These are phyloP conservation scores for Cydia strobilella DNA, from an alignment of 1,140 invertebrate genomes.

Conservation along the genomic window DNA sequence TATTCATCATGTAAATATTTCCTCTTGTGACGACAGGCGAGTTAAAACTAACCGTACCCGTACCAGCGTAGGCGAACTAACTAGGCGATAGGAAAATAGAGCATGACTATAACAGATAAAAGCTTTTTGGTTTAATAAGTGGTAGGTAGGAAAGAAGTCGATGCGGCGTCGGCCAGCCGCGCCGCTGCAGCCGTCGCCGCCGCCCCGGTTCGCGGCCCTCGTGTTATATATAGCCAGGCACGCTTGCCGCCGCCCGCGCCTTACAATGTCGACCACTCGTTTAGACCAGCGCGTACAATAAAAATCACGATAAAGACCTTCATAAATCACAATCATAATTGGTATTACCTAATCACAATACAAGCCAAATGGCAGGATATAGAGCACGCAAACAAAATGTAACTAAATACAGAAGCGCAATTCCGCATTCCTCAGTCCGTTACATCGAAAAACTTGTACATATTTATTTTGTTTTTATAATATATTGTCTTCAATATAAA, in stretches of 20 bases:
- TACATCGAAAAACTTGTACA: neutral
- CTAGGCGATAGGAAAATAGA: neutral
- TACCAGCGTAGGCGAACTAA: neutral
- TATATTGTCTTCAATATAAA: neutral
- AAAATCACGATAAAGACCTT: slow-evolving; percentile 45
- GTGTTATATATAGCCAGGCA: slow-evolving; percentile 72
- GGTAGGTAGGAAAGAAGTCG: slow-evolving; percentile 55
- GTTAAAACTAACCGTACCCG: neutral
- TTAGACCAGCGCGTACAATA: slow-evolving; percentile 54
- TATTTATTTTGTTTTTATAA: neutral
- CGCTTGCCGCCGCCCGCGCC: slow-evolving; percentile 60
- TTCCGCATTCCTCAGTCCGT: neutral
- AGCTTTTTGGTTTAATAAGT: slow-evolving; percentile 54
- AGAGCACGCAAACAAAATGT: neutral
- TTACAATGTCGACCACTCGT: slow-evolving; percentile 67
- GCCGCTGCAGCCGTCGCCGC: slow-evolving; percentile 46
- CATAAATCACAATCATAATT: slow-evolving; percentile 13
- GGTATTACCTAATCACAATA: neutral
- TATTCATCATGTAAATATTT: neutral
- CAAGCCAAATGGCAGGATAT: neutral
- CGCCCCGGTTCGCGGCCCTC: slow-evolving; percentile 58
- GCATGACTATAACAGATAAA: slow-evolving; percentile 36
- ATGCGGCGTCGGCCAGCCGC: slow-evolving; percentile 25
- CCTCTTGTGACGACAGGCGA: neutral
- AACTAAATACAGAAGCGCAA: neutral